These are phyloP conservation scores for Berghia stephanieae DNA, from an alignment of 1,140 invertebrate genomes.

Conservation along the genomic window DNA sequence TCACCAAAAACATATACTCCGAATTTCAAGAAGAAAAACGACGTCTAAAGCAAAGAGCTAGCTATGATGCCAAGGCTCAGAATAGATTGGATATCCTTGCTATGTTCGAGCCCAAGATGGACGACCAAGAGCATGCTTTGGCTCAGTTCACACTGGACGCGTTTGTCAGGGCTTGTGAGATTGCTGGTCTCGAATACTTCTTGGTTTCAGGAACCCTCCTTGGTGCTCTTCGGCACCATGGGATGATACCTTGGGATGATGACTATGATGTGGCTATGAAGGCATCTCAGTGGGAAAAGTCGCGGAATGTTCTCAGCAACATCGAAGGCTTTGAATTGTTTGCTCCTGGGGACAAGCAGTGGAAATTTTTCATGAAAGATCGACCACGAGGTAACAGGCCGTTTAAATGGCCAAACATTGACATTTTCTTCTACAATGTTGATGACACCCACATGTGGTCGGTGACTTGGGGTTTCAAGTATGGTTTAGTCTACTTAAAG, in stretches of 20 bases:
- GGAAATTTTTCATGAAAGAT: conserved; percentile 49
- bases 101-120: conserved; percentile 35
- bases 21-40: conserved; percentile 10
- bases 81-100: conserved; percentile 1
- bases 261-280: conserved; percentile 54
- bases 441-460: conserved; percentile 58
- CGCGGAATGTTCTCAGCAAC: conserved; percentile 32
- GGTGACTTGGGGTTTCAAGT: conserved; percentile 38
- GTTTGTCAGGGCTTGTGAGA: conserved; percentile 36
- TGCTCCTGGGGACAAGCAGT: conserved; percentile 34
- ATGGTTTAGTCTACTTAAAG: conserved; percentile 40
- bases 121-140: conserved; percentile 24
- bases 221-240: conserved; percentile 51
- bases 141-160: conserved; percentile 35
- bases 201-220: conserved; percentile 51
- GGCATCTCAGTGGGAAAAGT: conserved; percentile 36
- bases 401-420: conserved; percentile 56
- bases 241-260: conserved; percentile 60
- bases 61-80: not conserved
- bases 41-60: not conserved
- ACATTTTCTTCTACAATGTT: conserved; percentile 58
- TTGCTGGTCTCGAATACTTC: conserved; percentile 45
- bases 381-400: conserved; percentile 28
- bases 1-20: not conserved
- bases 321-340: conserved; percentile 36